Percentiles rank a stretch among this genome's conserved stretches.
phyloP scores from a whole-genome alignment of 2,113 vertebrate genomes.

The Chitala chitala region DNA sequence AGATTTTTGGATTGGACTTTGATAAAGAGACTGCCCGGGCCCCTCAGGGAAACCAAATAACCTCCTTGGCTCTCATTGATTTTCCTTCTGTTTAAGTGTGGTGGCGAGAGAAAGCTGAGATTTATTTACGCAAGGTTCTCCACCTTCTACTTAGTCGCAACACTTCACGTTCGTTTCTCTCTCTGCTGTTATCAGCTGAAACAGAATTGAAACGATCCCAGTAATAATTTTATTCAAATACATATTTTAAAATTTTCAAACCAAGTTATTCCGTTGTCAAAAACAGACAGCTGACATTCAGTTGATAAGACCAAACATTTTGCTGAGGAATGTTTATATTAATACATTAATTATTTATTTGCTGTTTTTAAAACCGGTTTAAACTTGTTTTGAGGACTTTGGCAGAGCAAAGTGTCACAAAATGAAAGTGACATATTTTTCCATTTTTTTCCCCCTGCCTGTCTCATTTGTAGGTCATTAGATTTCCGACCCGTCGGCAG shows the following conservation, averaged over 20 bases:
- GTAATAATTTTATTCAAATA: not conserved
- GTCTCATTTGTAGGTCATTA: slow-evolving; percentile 29
- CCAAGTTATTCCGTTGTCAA: not conserved
- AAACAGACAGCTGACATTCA: not conserved
- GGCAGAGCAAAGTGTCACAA: slow-evolving; percentile 18
- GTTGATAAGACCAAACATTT: not conserved
- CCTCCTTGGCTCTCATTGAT: not conserved
- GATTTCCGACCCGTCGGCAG: slow-evolving; percentile 19
- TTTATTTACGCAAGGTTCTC: not conserved
- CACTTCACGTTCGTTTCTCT: not conserved
- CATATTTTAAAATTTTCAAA: not conserved
- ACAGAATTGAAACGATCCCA: not conserved
- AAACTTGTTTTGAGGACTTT: slow-evolving; percentile 23
- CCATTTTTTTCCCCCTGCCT: not conserved
- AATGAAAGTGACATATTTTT: slow-evolving; percentile 20
- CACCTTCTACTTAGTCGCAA: not conserved
- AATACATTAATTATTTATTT: slow-evolving; percentile 14
- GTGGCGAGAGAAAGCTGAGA: not conserved
- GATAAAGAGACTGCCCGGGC: not conserved
- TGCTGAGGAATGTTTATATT: not conserved
- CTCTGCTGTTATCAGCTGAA: not conserved
- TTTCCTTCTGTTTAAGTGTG: not conserved
- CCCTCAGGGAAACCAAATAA: not conserved
- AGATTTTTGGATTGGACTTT: not conserved
- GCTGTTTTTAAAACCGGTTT: slow-evolving; percentile 23